Conservation (phyloP, 2,888 invertebrate species). For the Cepaea hortensis region DNA sequence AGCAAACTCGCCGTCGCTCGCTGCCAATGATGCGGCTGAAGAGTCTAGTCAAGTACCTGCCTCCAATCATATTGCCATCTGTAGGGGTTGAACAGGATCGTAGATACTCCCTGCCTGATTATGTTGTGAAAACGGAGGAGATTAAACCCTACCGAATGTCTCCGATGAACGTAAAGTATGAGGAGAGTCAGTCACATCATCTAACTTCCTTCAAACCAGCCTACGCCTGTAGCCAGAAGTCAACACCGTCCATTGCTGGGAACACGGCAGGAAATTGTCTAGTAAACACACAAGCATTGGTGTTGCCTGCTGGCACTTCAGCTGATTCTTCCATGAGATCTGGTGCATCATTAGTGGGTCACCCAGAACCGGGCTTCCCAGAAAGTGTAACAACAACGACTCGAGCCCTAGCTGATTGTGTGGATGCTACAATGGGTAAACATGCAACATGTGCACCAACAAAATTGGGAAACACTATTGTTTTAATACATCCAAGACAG, state of each 20-base stretch:
- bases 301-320: background rate
- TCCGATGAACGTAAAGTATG: background rate
- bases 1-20: slow-evolving; percentile 2
- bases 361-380: no score
- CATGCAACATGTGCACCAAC: no score
- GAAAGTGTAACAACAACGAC: no score
- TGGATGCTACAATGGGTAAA: no score
- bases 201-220: slow-evolving; percentile 16
- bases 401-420: no score
- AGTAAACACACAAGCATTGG: no score
- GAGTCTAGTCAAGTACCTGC: background rate
- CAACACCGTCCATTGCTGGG: background rate
- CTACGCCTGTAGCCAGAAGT: background rate
- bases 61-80: background rate
- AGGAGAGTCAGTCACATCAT: background rate
- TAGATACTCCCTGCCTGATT: background rate
- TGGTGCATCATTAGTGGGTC: no score
- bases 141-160: background rate
- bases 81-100: background rate
- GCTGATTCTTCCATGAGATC: no score
- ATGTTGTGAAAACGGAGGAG: background rate
- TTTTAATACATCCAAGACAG: no score
- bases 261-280: no score
- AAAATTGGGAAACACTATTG: no score
- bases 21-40: slow-evolving; percentile 18